Evolutionary conservation across 2,113 vertebrate species (phyloP).

Genomic region (Brachyistius frenatus): DNA sequence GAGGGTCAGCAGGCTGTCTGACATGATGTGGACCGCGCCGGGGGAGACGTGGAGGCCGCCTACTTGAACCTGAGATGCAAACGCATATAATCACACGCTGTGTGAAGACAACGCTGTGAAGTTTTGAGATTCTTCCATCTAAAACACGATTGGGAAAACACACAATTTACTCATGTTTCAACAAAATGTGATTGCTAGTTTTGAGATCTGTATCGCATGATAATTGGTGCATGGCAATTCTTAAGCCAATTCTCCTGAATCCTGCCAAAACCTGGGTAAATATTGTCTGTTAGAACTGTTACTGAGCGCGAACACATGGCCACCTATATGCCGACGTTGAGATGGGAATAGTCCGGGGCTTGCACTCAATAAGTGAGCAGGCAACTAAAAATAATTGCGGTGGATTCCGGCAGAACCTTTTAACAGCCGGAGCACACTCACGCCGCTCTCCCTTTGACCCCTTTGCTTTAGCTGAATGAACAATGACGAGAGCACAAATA

Average conservation of each 20-base stretch:
- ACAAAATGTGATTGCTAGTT: neutral
- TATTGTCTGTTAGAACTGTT: slow-evolving; percentile 33
- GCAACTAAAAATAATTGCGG: slow-evolving; percentile 65
- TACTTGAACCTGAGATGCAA: slow-evolving; percentile 89
- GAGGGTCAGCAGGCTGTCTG: slow-evolving; percentile 96
- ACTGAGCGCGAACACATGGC: slow-evolving; percentile 28
- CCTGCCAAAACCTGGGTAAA: slow-evolving; percentile 17
- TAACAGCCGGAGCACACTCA: slow-evolving; percentile 55
- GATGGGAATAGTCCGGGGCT: slow-evolving; percentile 37
- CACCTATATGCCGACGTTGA: neutral
- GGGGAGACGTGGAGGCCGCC: slow-evolving; percentile 95
- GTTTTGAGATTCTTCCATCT: too few relatives aligned
- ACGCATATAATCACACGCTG: neutral
- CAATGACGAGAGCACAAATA: slow-evolving; percentile 54
- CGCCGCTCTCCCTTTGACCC: slow-evolving; percentile 54
- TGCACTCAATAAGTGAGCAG: slow-evolving; percentile 53
- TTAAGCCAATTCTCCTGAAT: neutral
- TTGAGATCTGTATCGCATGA: neutral
- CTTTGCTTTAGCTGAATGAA: slow-evolving; percentile 55
- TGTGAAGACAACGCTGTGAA: neutral
- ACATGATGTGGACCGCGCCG: slow-evolving; percentile 91
- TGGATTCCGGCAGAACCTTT: slow-evolving; percentile 61
- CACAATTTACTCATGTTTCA: neutral
- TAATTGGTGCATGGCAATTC: neutral
- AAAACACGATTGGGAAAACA: too few relatives aligned